Base-by-base conservation (phyloP, 1,140 invertebrate species). In the Zaprionus gabonicus region DNA sequence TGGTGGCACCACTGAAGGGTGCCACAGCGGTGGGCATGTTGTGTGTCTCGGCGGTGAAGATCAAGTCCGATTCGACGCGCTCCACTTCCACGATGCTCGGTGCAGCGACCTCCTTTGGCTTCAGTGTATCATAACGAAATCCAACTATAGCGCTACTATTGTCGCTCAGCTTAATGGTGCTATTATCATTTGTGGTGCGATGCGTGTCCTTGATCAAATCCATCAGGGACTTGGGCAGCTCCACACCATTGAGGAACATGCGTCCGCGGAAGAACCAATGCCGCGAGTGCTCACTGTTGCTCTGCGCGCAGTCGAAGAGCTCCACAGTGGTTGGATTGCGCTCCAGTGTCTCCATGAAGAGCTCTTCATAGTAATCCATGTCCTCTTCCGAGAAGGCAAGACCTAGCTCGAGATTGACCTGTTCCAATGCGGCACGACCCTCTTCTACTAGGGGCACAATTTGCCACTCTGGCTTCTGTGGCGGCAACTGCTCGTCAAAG, bases 41-140 rank as follows among this genome's bases (percentile, higher is more conserved):
- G 92, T 99, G 99, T 0, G 99, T 99, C 94, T 99, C 99, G 0
- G 99, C 99, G 7, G 99, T 99, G 82, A 99, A 99, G 86, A 99
- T 98, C n/a, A 99, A 95, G 93, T 99, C 97, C 6, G 96, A 96
- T n/a, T 95, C 94, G 0, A 94, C 93, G 9, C 93, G 79, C 38
- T 95, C 88, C 46, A 94, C 74, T 10, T 93, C 76, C 53, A 99
- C 95, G 75, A 94, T 90, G 69, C 97, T 96, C 0, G 97, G 94
- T 41, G 85, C 91, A 2, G 81, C 91, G 1, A 98, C 96, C 27
- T 94, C 92, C 86, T 2, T 77, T 81, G 4, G 98, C 96, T 59
- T 94, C 92, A 34, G 98, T 85, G 71, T 95, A 28, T 94, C 93
- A 15, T 97, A 95, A 62, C 94, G 91, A 91, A 95, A 99, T 13